Evolutionary conservation across 1,140 invertebrate genomes (phyloP).

Genomic region (Chrysopa pallens): DNA sequence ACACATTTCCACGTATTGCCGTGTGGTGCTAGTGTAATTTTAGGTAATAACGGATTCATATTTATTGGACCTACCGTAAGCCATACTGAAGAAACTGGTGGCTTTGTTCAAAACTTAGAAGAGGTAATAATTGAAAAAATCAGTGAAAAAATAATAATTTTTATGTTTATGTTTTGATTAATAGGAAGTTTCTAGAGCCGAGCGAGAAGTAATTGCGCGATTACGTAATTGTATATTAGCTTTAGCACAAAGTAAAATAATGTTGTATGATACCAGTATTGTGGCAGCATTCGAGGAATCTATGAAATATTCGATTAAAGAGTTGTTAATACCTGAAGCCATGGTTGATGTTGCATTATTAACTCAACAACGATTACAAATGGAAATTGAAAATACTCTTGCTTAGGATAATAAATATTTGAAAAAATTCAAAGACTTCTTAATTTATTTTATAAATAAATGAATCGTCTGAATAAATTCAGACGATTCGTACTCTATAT

Average conservation of each 20-base stretch:
- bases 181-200: slow-evolving; percentile 45
- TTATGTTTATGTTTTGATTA: slow-evolving; percentile 14
- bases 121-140: slow-evolving; percentile 20
- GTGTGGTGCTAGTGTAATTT: slow-evolving; percentile 77
- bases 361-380: slow-evolving; percentile 39
- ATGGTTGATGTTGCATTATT: slow-evolving; percentile 59
- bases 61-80: slow-evolving; percentile 70
- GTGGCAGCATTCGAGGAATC: slow-evolving; percentile 84
- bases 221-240: slow-evolving; percentile 79
- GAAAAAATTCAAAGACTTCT: too few species aligned
- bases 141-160: not conserved
- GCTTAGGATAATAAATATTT: too few species aligned
- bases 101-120: slow-evolving; percentile 65
- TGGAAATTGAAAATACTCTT: not conserved
- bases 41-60: slow-evolving; percentile 93
- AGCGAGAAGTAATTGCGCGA: slow-evolving; percentile 69
- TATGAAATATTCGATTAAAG: slow-evolving; percentile 57
- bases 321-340: slow-evolving; percentile 62
- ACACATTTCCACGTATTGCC: slow-evolving; percentile 91
- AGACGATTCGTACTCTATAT: too few species aligned
- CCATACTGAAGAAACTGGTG: slow-evolving; percentile 49
- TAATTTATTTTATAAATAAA: too few species aligned
- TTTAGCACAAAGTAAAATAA: slow-evolving; percentile 67
- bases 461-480: too few species aligned
- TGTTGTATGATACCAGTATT: slow-evolving; percentile 85